These are phyloP conservation scores for Caenorhabditis inopinata DNA, from an alignment of 1,140 invertebrate species.

Conservation along the genomic window DNA sequence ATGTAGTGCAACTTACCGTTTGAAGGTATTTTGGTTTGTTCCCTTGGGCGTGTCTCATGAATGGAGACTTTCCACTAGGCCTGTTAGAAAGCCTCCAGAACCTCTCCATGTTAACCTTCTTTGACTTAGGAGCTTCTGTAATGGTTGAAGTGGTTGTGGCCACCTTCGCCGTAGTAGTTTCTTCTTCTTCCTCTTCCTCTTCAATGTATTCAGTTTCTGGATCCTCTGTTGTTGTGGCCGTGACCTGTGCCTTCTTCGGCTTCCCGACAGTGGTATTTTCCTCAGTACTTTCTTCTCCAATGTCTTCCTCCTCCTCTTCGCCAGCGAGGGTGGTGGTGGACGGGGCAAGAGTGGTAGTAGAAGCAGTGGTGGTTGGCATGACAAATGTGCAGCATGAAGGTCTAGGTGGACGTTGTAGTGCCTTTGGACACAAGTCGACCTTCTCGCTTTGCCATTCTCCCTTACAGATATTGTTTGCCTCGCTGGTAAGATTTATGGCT, in stretches of 20 bases:
- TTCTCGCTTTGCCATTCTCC: constrained; percentile 54
- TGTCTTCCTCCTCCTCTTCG: constrained; percentile 11
- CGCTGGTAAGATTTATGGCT: constrained; percentile 64
- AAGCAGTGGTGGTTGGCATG: constrained; percentile 46
- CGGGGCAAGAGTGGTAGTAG: constrained; percentile 32
- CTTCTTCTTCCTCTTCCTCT: constrained; percentile 33
- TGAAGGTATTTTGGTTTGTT: constrained; percentile 26
- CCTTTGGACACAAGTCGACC: constrained; percentile 57
- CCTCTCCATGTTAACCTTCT: constrained; percentile 62
- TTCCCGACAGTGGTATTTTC: background rate
- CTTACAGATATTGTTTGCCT: constrained; percentile 62
- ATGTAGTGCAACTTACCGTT: background rate
- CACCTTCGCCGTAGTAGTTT: constrained; percentile 7
- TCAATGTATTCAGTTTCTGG: constrained; percentile 20
- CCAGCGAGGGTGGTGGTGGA: background rate
- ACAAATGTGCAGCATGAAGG: constrained; percentile 38
- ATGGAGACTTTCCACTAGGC: constrained; percentile 27
- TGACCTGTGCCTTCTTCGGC: background rate
- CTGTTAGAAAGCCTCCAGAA: constrained; percentile 55
- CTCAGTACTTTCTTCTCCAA: constrained; percentile 26
- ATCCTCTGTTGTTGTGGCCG: background rate
- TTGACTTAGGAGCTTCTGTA: constrained; percentile 4
- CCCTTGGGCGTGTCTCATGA: constrained; percentile 19
- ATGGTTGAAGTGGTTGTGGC: constrained; percentile 11
- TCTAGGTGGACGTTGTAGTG: constrained; percentile 12